Evolutionary conservation across 2,888 invertebrate species (phyloP), one percentile per base, ranked within the genome.

Genomic region (Rosalia funebris): DNA sequence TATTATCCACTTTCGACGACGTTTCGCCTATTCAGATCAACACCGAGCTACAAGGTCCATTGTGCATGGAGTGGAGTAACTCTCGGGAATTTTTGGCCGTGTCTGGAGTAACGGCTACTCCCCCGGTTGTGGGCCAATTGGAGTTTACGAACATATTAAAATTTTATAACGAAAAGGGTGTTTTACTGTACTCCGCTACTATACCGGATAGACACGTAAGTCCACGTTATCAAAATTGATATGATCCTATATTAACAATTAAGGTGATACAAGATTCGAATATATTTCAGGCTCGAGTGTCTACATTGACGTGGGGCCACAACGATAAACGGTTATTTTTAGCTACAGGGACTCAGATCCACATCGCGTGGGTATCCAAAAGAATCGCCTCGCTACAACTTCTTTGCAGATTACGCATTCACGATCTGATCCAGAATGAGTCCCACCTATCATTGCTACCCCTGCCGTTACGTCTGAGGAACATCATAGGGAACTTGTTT

Each of bases 221-320:
- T 59, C 34, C 25, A 11, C 10, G 12, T 1, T 41, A 46, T 16
- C 14, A 37, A 7, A n/a, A n/a, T n/a, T n/a, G n/a, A n/a, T n/a
- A n/a, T n/a, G n/a, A n/a, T n/a, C n/a, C n/a, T n/a, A n/a, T n/a
- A n/a, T n/a, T n/a, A n/a, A n/a, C n/a, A n/a, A n/a, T n/a, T n/a
- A n/a, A n/a, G n/a, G n/a, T n/a, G n/a, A n/a, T n/a, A n/a, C n/a
- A n/a, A n/a, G n/a, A n/a, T n/a, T n/a, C n/a, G n/a, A n/a, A n/a
- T n/a, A n/a, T n/a, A 32, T 82, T 79, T 54, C 76, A 92, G 92
- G 88, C 91, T 68, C 89, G 91, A 2, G 93, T 98, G 53, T 92
- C 95, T 47, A 96, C 97, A 1, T 84, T 99, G 75, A 98, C 98
- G 5, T 99, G 98, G 98, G 98, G 97, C 19, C 98, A 98, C 85